A percentile compares a stretch with the other conserved stretches of the same genome.
Evolutionary conservation across 2,888 invertebrate species (phyloP).

Genomic region (Coleophora flavipennella): DNA sequence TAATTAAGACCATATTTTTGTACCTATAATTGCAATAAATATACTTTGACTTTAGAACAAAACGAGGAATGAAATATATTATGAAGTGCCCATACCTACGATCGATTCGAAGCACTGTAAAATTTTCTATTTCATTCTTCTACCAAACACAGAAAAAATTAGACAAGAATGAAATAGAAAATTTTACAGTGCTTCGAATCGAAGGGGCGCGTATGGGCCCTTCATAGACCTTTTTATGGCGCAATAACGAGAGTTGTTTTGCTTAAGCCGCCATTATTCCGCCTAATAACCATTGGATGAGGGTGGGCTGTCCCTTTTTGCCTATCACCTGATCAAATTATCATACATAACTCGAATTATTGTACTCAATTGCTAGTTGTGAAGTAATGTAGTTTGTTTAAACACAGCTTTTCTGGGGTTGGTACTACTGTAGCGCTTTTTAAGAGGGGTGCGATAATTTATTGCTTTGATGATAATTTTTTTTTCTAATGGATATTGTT

Average conservation of each 20-base stretch:
- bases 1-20: no score
- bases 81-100: conserved; percentile 44
- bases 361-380: conserved; percentile 53
- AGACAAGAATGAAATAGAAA: no score
- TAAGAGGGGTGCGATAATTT: conserved; percentile 49
- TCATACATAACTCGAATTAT: conserved; percentile 49
- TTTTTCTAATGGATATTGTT: conserved; percentile 54
- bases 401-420: conserved; percentile 48
- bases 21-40: no score
- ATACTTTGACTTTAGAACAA: no score
- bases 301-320: conserved; percentile 20
- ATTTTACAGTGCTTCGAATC: conserved; percentile 38
- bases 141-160: no score
- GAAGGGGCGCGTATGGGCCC: conserved; percentile 44
- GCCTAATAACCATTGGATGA: conserved; percentile 39
- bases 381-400: conserved; percentile 62
- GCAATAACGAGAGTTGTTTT: conserved; percentile 49
- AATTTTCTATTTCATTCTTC: conserved; percentile 51
- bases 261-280: conserved; percentile 54
- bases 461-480: conserved; percentile 54
- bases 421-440: conserved; percentile 26
- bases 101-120: conserved; percentile 40
- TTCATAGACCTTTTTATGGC: conserved; percentile 53
- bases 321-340: conserved; percentile 53
- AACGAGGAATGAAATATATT: conserved; percentile 30